Evolutionary conservation across 64 coral and sea anemone genomes (phyloP), one percentile per base, ranked within the genome.

Genomic region (Exaiptasia diaphana): DNA sequence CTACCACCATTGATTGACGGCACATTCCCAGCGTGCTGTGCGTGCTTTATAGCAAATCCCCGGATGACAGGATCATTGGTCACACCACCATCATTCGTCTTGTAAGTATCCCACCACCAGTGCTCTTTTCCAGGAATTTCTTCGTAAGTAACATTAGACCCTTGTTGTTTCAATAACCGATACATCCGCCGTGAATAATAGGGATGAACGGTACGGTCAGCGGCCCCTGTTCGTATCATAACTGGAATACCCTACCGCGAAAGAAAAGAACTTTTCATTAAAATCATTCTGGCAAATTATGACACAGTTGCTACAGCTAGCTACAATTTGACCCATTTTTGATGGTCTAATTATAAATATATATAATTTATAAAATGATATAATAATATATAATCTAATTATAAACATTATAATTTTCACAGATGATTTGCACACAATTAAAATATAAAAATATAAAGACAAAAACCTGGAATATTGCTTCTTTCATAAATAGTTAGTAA

Each of bases 61-160:
- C 95, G 79, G 2, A 99, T 92, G 34, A 92, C 60, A 27, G 89
- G 95, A 68, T 99, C 95, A 54, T 99, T 99, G 13, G 86, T 73
- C 1, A 85, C 95, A 43, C 95, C 95, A 27, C 95, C 95, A 38
- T 99, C 95, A 45, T 99, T 99, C 2, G 89, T 99, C 17, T 67
- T 48, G 23, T 81, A 89, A 0, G 85, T 93, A 46, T 99, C 95
- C 95, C 95, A 99, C 95, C 95, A 99, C 95, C 95, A 99, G 44
- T 99, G 95, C 3, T 89, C 85, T 43, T 93, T 99, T 35, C 84
- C 85, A 13, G 85, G 21, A 41, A 99, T 50, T 63, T 99, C 95
- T 53, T 83, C 75, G 76, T 85, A 99, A 0, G 89, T 89, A 25
- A 99, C 95, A 88, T 93, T 92, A 53, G 79, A 92, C 26, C 38